These are phyloP conservation scores for Euura saliciscinereae DNA, from an alignment of 1,140 invertebrate species.

Conservation along the genomic window DNA sequence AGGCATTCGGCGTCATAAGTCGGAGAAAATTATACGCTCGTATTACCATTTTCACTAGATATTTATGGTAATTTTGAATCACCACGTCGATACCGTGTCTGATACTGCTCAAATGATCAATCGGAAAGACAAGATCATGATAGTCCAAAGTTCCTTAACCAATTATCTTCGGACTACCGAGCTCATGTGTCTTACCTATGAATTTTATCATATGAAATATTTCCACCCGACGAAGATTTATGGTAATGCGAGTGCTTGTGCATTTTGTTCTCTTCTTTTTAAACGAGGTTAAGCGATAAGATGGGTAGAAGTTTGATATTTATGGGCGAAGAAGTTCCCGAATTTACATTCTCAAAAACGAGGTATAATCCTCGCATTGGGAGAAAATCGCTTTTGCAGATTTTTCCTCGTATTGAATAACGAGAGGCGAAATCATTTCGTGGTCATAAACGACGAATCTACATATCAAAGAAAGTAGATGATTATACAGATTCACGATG, in stretches of 20 bases:
- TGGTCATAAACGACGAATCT: background rate
- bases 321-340: no score
- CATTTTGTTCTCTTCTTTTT: background rate
- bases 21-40: conserved; percentile 10
- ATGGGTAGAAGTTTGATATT: background rate
- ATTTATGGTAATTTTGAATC: conserved; percentile 20
- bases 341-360: no score
- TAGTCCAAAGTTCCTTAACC: no score
- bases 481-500: background rate
- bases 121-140: no score
- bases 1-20: conserved; percentile 28
- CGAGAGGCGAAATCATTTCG: no score
- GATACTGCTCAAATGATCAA: no score
- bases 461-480: background rate
- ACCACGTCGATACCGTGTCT: background rate
- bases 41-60: conserved; percentile 21
- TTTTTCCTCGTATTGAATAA: no score
- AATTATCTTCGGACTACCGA: no score
- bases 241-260: background rate
- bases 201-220: conserved; percentile 1
- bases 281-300: background rate
- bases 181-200: no score
- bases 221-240: conserved; percentile 1
- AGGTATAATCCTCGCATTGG: no score
- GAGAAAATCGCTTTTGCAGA: no score